Conservation (phyloP, 2,888 invertebrate species). For the Autographa pulchrina region DNA sequence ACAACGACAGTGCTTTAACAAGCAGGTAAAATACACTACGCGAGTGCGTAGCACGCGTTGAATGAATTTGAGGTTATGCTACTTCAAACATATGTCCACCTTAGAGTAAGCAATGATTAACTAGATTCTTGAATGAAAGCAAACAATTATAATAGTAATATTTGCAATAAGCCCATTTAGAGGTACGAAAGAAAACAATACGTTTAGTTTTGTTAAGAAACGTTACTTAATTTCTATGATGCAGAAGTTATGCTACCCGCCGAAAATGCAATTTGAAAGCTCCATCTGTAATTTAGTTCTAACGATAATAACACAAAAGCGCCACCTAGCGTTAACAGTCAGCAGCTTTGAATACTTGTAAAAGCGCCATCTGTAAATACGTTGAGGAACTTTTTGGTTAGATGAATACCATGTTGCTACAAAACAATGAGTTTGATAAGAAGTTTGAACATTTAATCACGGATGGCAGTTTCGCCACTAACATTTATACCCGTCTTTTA, state of each 20-base stretch:
- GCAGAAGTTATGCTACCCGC: not conserved
- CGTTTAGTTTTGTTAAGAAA: not conserved
- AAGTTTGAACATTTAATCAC: not conserved
- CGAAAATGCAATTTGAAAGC: not conserved
- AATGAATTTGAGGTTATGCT: slow-evolving; percentile 29
- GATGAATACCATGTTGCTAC: not conserved
- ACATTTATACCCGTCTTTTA: not conserved
- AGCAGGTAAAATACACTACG: slow-evolving; percentile 9
- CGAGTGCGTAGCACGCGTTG: not conserved
- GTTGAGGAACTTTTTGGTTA: not conserved
- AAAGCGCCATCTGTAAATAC: not conserved
- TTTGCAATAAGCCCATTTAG: not conserved
- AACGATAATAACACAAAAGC: not conserved
- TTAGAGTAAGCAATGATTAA: not conserved
- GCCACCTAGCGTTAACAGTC: not conserved
- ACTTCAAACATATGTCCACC: not conserved
- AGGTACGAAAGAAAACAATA: not conserved
- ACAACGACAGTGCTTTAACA: not conserved
- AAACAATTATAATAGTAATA: slow-evolving; percentile 7
- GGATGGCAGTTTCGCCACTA: not conserved
- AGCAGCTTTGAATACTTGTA: not conserved
- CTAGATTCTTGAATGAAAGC: slow-evolving; percentile 32
- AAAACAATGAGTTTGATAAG: not conserved
- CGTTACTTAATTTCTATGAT: not conserved
- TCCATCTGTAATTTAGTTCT: not conserved